Percentiles rank a stretch among this genome's conserved stretches.
Conservation (phyloP, 1,140 invertebrate species). For the Drosophila orena region DNA sequence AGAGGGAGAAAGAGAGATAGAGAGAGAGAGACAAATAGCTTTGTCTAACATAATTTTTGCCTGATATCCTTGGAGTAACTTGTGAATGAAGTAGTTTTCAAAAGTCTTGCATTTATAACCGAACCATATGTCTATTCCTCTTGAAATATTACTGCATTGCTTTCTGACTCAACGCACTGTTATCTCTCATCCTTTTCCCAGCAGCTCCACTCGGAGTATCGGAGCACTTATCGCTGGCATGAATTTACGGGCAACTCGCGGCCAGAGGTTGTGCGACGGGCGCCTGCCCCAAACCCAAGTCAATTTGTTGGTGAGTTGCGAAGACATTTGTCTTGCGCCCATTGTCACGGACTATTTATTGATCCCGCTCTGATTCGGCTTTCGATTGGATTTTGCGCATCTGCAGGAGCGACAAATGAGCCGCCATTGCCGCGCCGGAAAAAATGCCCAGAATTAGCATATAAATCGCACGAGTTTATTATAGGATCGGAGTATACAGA, state of each 20-base stretch:
- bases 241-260: constrained; percentile 91
- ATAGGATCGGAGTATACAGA: constrained; percentile 86
- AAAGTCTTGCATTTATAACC: no score
- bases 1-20: no score
- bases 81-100: no score
- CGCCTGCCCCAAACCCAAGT: constrained; percentile 87
- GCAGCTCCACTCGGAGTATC: constrained; percentile 95
- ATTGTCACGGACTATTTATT: constrained; percentile 36
- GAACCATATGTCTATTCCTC: no score
- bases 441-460: constrained; percentile 94
- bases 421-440: constrained; percentile 93
- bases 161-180: background rate
- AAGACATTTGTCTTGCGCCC: constrained; percentile 24
- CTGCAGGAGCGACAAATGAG: constrained; percentile 87
- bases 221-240: constrained; percentile 97
- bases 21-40: no score
- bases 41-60: no score
- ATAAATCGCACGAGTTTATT: constrained; percentile 93
- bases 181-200: constrained; percentile 72
- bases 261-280: constrained; percentile 87
- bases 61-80: no score
- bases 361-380: constrained; percentile 26
- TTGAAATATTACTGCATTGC: background rate
- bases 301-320: constrained; percentile 84
- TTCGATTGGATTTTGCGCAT: constrained; percentile 7